phyloP scores from a whole-genome alignment of 2,888 invertebrate species.

The Mythimna loreyi region DNA sequence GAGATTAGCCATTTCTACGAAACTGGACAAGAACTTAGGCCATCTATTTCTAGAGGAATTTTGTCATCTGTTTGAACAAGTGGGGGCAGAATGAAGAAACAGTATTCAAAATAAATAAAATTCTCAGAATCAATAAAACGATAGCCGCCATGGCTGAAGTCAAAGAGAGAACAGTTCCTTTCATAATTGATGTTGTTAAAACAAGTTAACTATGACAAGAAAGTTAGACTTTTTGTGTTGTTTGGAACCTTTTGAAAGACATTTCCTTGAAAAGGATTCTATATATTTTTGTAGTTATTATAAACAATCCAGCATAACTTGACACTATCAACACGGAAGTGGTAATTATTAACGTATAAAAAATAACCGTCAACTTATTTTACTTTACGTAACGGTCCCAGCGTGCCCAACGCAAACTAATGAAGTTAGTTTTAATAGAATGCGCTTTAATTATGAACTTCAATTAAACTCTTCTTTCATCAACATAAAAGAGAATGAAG shows the following conservation, averaged over 20 bases:
- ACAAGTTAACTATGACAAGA: not conserved
- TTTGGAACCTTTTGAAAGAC: not conserved
- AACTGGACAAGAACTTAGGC: slow-evolving; percentile 15
- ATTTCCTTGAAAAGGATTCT: slow-evolving; percentile 7
- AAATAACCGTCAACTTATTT: slow-evolving; percentile 23
- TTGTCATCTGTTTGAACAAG: not conserved
- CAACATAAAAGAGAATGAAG: slow-evolving; percentile 25
- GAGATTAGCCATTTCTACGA: slow-evolving; percentile 17
- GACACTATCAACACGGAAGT: not conserved
- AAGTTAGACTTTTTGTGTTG: not conserved
- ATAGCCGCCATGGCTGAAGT: not conserved
- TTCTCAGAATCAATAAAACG: too few relatives aligned
- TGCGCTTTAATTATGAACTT: slow-evolving; percentile 53
- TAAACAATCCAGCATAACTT: slow-evolving; percentile 6
- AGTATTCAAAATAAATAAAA: too few relatives aligned
- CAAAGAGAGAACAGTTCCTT: not conserved
- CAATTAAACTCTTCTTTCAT: slow-evolving; percentile 42
- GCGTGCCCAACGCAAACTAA: slow-evolving; percentile 39
- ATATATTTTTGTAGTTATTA: not conserved
- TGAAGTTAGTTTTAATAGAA: slow-evolving; percentile 34
- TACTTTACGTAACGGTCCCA: slow-evolving; percentile 29
- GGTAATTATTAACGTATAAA: too few relatives aligned
- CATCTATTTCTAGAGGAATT: slow-evolving; percentile 11
- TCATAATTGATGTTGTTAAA: not conserved
- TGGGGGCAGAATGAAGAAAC: too few relatives aligned